phyloP scores from a whole-genome alignment of 1,140 invertebrate genomes.

The Zaprionus nigranus region DNA sequence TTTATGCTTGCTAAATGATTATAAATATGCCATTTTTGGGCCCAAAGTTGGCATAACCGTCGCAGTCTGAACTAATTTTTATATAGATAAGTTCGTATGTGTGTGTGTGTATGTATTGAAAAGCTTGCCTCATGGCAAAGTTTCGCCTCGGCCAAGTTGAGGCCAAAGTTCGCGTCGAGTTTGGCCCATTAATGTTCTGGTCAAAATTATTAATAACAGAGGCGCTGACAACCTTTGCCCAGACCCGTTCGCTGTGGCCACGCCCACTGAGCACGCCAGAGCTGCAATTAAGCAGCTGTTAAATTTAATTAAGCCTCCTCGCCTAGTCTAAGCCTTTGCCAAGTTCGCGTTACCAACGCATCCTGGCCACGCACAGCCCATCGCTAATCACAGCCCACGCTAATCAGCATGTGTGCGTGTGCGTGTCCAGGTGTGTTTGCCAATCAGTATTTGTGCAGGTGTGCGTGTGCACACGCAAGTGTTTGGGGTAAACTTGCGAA shows the following conservation, averaged over 20 bases:
- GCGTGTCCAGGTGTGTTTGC: conserved; percentile 32
- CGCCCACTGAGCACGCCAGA: conserved; percentile 22
- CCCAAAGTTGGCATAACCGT: conserved; percentile 21
- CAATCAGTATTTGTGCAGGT: conserved; percentile 12
- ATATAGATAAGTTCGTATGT: conserved; percentile 5
- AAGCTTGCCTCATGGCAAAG: conserved; percentile 61
- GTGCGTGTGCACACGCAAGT: conserved; percentile 28
- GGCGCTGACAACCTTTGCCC: not conserved
- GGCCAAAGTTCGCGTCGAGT: conserved; percentile 67
- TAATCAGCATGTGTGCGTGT: conserved; percentile 62
- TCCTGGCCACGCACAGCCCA: not conserved
- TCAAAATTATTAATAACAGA: conserved; percentile 77
- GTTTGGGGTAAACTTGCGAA: conserved; percentile 68
- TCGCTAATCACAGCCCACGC: conserved; percentile 68
- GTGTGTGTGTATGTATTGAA: conserved; percentile 45
- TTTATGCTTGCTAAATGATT: conserved; percentile 35
- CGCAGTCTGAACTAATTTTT: conserved; percentile 6
- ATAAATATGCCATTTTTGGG: conserved; percentile 23
- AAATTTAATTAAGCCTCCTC: conserved; percentile 77
- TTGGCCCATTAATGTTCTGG: conserved; percentile 77
- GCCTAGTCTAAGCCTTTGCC: conserved; percentile 68
- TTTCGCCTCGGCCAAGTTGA: conserved; percentile 47
- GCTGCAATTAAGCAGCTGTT: conserved; percentile 81
- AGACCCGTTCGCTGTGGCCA: conserved; percentile 20
- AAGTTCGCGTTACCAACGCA: conserved; percentile 23